These are phyloP conservation scores for Noctua janthina DNA, from an alignment of 2,888 invertebrate species.

Conservation along the genomic window DNA sequence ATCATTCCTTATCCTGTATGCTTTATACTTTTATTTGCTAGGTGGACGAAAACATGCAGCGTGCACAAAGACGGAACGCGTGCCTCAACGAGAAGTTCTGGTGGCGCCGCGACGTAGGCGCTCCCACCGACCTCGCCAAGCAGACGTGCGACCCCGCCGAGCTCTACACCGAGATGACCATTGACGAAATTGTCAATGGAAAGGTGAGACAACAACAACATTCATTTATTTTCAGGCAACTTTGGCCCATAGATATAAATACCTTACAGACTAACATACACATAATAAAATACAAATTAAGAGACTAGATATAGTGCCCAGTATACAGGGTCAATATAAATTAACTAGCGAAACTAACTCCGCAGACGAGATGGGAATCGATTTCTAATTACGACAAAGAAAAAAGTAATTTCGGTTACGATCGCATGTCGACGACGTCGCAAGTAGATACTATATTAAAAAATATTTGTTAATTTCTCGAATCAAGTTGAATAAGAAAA, in stretches of 20 bases:
- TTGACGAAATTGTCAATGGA: conserved; percentile 99
- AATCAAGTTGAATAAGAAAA: neutral
- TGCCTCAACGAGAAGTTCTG: conserved; percentile 96
- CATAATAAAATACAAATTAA: conserved; percentile 70
- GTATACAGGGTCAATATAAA: neutral
- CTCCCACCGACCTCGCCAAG: conserved; percentile 74
- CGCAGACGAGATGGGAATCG: neutral
- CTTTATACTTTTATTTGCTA: conserved; percentile 63
- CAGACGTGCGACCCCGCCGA: conserved; percentile 79
- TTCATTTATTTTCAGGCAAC: no score
- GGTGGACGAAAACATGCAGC: conserved; percentile 99
- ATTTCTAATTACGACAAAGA: neutral
- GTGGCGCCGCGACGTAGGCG: conserved; percentile 95
- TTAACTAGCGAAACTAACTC: neutral
- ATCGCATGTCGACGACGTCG: neutral
- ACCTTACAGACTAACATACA: no score
- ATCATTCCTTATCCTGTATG: neutral
- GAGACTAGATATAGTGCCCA: neutral
- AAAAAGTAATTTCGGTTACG: neutral
- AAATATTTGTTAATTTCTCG: neutral
- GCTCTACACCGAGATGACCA: conserved; percentile 94
- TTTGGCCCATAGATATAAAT: no score
- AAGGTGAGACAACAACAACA: conserved; percentile 86
- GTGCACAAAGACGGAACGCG: conserved; percentile 97
- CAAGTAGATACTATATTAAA: neutral